Evolutionary conservation across 2,113 vertebrate genomes (phyloP).

Genomic region (Ibidorhyncha struthersii): DNA sequence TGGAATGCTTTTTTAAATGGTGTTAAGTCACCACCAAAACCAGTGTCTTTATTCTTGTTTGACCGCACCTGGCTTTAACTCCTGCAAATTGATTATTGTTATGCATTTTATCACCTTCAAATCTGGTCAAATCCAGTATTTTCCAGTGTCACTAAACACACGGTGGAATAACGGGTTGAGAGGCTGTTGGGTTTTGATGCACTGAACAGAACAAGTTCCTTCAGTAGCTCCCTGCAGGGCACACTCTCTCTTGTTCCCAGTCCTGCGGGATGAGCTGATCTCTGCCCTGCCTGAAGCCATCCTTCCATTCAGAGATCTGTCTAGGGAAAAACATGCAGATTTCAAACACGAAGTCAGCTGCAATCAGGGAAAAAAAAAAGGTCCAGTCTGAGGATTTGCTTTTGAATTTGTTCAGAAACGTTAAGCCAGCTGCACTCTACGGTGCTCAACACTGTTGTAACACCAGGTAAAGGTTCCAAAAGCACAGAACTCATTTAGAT

Average conservation of each 20-base stretch:
- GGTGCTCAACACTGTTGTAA: not conserved
- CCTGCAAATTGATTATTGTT: not conserved
- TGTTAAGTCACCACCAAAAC: not conserved
- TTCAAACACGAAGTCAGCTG: too few relatives aligned
- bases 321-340: not conserved
- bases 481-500: not conserved
- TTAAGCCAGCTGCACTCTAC: not conserved
- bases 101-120: not conserved
- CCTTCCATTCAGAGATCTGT: not conserved
- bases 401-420: not conserved
- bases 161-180: not conserved
- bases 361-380: not conserved
- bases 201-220: fast-evolving
- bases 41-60: too few relatives aligned
- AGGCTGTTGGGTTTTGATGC: not conserved
- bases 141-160: not conserved
- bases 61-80: not conserved
- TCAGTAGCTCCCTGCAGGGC: not conserved
- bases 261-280: not conserved
- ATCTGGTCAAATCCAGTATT: not conserved
- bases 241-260: not conserved
- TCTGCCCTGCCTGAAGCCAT: not conserved
- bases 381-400: not conserved
- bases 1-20: not conserved
- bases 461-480: not conserved